Percentiles rank a stretch among this genome's conserved stretches.
Evolutionary conservation across 2,797 vertebrate genomes (phyloP).

Genomic region (Balearica regulorum): DNA sequence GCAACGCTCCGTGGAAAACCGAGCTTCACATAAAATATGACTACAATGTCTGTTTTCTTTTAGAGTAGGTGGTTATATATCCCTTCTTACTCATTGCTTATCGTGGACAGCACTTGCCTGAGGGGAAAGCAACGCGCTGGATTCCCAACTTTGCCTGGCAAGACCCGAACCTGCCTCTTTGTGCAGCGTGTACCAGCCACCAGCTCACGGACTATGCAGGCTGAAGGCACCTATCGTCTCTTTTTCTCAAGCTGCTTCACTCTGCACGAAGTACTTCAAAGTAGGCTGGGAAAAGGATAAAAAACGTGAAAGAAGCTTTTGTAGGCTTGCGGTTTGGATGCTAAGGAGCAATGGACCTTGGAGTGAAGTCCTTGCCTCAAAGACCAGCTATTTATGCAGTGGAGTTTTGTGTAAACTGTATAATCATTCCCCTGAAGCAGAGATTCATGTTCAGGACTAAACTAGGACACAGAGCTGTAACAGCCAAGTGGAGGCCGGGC

Average conservation of each 20-base stretch:
- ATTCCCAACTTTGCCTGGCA: neutral
- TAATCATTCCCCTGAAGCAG: neutral
- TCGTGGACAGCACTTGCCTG: neutral
- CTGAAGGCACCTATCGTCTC: neutral
- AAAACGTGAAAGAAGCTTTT: neutral
- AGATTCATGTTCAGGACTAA: neutral
- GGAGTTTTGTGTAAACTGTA: neutral
- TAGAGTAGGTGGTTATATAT: neutral
- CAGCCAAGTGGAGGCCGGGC: neutral
- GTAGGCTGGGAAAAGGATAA: neutral
- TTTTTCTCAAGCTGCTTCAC: neutral
- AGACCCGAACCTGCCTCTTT: neutral
- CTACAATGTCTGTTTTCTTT: neutral
- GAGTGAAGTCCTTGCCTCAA: neutral
- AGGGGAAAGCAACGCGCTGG: neutral
- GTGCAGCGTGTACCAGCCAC: neutral
- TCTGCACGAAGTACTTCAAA: neutral
- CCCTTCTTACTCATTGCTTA: neutral
- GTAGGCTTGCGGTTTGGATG: neutral
- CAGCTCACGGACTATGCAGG: neutral
- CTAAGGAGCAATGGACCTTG: neutral
- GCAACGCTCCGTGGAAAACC: neutral
- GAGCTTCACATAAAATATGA: neutral
- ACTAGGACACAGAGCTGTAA: neutral
- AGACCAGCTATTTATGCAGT: neutral